Conservation (phyloP, 2,797 vertebrate genomes). For the Mormyrops attenuatus region DNA sequence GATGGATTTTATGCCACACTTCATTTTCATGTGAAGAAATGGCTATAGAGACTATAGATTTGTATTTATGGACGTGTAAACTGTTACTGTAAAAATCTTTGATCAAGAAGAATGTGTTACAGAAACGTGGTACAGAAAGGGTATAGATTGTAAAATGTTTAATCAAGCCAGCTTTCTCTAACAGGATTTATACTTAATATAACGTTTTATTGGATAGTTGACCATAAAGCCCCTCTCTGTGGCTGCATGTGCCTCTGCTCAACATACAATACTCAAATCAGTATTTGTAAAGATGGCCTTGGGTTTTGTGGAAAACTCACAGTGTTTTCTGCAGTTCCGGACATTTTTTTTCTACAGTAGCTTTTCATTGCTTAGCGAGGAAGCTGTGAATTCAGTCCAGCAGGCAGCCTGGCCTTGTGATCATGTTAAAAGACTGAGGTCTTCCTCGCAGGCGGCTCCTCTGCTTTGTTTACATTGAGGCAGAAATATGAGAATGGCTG, state of each 20-base stretch:
- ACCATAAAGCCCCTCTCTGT: not conserved
- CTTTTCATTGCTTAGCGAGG: conserved; percentile 51
- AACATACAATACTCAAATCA: not conserved
- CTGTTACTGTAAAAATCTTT: not conserved
- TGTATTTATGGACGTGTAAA: not conserved
- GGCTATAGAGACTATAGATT: not conserved
- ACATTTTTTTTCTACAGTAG: conserved; percentile 45
- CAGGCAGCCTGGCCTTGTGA: conserved; percentile 53
- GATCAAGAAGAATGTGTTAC: not conserved
- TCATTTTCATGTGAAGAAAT: not conserved
- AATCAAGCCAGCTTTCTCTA: not conserved
- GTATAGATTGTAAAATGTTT: not conserved
- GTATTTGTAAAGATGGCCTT: conserved; percentile 15
- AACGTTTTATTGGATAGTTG: not conserved
- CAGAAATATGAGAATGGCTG: not conserved
- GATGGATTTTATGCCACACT: not conserved
- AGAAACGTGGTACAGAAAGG: not conserved
- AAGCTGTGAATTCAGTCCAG: conserved; percentile 49
- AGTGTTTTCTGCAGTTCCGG: conserved; percentile 45
- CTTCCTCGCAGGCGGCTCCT: conserved; percentile 20
- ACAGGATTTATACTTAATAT: not conserved
- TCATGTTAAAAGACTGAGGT: conserved; percentile 61
- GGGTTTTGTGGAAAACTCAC: conserved; percentile 22
- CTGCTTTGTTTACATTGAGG: conserved; percentile 15
- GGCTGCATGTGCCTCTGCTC: conserved; percentile 15